Percentiles rank a stretch among this genome's conserved stretches.
Evolutionary conservation across 2,113 vertebrate genomes (phyloP).

Genomic region (Cyprinodon brontotheroides): DNA sequence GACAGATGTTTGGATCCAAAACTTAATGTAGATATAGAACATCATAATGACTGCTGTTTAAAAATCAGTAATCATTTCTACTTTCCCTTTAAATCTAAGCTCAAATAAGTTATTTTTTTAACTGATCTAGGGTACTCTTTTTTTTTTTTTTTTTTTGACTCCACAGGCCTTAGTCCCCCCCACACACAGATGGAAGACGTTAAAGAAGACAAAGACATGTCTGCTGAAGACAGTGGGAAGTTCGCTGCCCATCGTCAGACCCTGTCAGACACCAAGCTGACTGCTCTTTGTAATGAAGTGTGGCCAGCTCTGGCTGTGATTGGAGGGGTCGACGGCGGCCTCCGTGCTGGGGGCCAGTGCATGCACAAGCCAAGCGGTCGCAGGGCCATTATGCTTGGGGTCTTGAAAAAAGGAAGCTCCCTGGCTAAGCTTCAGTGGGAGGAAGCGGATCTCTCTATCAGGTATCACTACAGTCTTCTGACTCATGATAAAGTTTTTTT

Average conservation of each 20-base stretch:
- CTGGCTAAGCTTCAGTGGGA: conserved; percentile 84
- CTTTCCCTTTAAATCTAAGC: background rate
- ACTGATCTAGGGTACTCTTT: background rate
- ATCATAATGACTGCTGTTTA: background rate
- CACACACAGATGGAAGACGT: conserved; percentile 51
- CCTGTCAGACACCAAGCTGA: conserved; percentile 77
- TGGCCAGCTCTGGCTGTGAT: conserved; percentile 83
- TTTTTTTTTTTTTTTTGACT: background rate
- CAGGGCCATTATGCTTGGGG: conserved; percentile 78
- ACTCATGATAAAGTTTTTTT: conserved; percentile 5
- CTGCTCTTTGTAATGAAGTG: conserved; percentile 77
- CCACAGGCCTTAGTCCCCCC: conserved; percentile 37
- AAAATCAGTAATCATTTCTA: background rate
- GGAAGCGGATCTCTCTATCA: conserved; percentile 80
- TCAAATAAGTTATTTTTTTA: background rate
- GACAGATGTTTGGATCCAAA: background rate
- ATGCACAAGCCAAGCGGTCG: conserved; percentile 79
- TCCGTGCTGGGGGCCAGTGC: conserved; percentile 80
- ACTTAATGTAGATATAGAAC: background rate
- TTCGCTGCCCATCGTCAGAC: conserved; percentile 45
- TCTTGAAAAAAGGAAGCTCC: conserved; percentile 80
- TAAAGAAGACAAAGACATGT: conserved; percentile 36
- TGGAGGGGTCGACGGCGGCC: conserved; percentile 81
- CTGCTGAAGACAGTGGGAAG: conserved; percentile 37
- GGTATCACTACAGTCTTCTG: conserved; percentile 63